Base-by-base conservation (phyloP, 1,140 invertebrate species). In the Penaeus vannamei region DNA sequence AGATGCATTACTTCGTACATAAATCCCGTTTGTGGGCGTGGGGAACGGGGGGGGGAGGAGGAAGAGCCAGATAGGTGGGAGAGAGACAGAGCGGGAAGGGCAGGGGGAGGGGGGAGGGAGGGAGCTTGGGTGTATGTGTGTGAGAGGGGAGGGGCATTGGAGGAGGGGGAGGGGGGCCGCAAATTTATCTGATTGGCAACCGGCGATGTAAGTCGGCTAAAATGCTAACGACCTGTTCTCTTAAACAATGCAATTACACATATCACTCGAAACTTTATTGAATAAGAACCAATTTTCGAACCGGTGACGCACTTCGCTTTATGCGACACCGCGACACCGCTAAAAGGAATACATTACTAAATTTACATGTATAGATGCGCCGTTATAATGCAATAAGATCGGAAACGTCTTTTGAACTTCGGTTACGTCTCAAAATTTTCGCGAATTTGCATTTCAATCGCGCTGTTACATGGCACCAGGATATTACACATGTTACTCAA, bases 391-490 rank as follows among this genome's bases (percentile, higher is more conserved):
- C 84, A 85, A 72, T 72, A 85, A 42, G 64, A 1, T 42, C 23
- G 46, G 36, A 85, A 29, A 69, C 64, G 64, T 72, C 84, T 85
- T 85, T 84, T 85, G 84, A 85, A 46, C 36, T 46, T 66, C 32
- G 59, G n/a, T 62, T 60, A 22, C 64, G 64, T 64, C 72, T 85
- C 59, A 85, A 59, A 85, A 72, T 85, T 69, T 72, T 82, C 20
- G 36, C 17, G 84, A 81, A 85, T 85, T 85, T 85, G 84, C 69
- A 85, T 85, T 72, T 69, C 84, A 85, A 72, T 85, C 84, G 59
- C 61, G 26, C 66, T 29, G 79, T 81, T 59, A 81, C 46, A 60
- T 81, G 53, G 79, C 60, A 26, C 46, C 17, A 53, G 46, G 60
- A 42, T 59, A 46, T 23, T 59, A 82, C 17, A 23, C 46, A 82